These are phyloP conservation scores for Cebus imitator DNA, from an alignment of 2,113 vertebrate genomes.

Conservation along the genomic window DNA sequence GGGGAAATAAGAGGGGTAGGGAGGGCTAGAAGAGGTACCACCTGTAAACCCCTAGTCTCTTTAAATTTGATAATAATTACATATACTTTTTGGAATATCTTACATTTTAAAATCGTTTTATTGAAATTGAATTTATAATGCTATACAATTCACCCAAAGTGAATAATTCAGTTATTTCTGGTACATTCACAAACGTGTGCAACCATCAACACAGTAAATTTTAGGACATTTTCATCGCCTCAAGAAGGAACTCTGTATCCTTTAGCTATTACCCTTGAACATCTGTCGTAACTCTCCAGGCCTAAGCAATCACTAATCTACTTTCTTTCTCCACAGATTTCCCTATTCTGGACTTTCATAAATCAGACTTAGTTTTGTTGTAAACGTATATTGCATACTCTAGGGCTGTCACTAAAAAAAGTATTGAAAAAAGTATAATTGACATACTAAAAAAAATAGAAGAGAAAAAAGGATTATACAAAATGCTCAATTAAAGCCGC, in stretches of 20 bases:
- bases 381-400: no score
- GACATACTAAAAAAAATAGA: no score
- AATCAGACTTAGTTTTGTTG: no score
- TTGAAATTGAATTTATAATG: background rate
- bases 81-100: background rate
- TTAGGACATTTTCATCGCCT: background rate
- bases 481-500: no score
- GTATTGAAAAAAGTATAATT: no score
- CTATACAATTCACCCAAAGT: background rate
- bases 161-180: background rate
- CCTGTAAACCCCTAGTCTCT: background rate
- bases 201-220: background rate
- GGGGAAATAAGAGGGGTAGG: background rate
- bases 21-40: background rate
- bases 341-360: background rate
- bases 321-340: background rate
- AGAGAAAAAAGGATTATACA: no score
- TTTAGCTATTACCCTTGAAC: background rate
- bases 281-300: background rate
- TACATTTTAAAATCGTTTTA: constrained; percentile 13
- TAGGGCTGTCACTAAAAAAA: no score
- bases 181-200: background rate
- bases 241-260: background rate
- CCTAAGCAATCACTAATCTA: background rate
- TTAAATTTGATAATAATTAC: background rate